Evolutionary conservation across 2,888 invertebrate species (phyloP), one percentile per base, ranked within the genome.

Genomic region (Phyto melanocephala): DNA sequence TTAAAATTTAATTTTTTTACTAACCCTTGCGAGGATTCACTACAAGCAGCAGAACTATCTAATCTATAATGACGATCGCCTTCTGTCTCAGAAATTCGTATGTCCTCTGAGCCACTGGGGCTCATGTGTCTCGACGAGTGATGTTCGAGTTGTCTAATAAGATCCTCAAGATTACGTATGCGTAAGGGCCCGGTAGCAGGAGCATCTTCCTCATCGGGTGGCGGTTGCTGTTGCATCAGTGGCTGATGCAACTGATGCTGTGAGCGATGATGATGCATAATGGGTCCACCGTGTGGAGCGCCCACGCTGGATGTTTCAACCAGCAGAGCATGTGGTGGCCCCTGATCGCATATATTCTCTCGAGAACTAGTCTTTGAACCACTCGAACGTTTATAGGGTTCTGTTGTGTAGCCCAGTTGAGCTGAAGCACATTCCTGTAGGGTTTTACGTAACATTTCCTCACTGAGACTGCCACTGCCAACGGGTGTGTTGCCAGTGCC

Each of bases 101-200:
- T 96, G 88, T 97, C 97, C 90, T 97, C 97, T 17, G 97, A 97
- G 81, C 96, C 97, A 86, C 96, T 96, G 65, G 97, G 97, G 89
- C 96, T 97, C 95, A 96, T 96, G 91, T 96, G 96, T 22, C 96
- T 93, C 83, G 94, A 93, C 86, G 96, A 95, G 91, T 97, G 96
- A 90, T 96, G 96, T 90, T 97, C 96, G 86, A 97, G 92, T 91
- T 96, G 97, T 72, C 97, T 93, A 88, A 98, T 96, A 83, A 98
- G 93, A 91, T 98, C 97, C 92, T 98, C 97, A 84, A 98, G 93
- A 91, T 96, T 98, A 85, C 98, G 94, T 90, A 98, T 97, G 86
- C 97, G 94, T 88, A 97, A 94, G 54, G 96, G 96, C n/a, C 95
- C 96, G 15, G 95, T 95, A 10, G 95, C 95, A 13, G 95, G 94